These are phyloP conservation scores for Anoncus sp. DNA, from an alignment of 2,888 invertebrate species.

Conservation along the genomic window DNA sequence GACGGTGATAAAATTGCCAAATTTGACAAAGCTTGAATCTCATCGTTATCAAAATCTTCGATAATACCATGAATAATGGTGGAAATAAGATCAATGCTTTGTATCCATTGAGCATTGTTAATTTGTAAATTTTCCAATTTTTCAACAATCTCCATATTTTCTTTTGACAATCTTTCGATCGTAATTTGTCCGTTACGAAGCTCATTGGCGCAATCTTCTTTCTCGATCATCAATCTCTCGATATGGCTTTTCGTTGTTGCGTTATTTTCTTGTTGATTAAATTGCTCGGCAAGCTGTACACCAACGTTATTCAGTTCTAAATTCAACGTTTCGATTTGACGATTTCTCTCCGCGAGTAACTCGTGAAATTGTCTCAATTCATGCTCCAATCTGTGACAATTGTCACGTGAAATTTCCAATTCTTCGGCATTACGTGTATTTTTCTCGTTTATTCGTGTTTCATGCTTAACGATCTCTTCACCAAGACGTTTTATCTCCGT, in stretches of 20 bases:
- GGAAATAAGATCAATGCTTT: constrained; percentile 17
- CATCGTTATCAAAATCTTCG: background rate
- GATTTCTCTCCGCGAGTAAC: constrained; percentile 58
- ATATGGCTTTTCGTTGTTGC: too few species aligned
- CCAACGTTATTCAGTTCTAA: constrained; percentile 61
- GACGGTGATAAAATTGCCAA: constrained; percentile 2
- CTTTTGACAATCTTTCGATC: constrained; percentile 12
- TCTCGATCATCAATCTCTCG: constrained; percentile 41
- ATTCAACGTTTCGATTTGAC: constrained; percentile 64
- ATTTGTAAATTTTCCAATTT: constrained; percentile 10
- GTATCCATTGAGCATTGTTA: constrained; percentile 2
- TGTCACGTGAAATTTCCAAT: constrained; percentile 45
- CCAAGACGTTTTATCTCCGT: constrained; percentile 62
- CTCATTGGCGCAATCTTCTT: constrained; percentile 32
- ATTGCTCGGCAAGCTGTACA: constrained; percentile 49
- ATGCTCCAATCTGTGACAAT: constrained; percentile 39
- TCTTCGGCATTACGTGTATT: constrained; percentile 44
- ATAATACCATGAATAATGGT: constrained; percentile 12
- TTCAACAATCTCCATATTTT: constrained; percentile 10
- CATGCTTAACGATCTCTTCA: constrained; percentile 59
- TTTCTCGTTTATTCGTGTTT: constrained; percentile 45
- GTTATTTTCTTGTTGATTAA: too few species aligned
- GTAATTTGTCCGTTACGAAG: constrained; percentile 39
- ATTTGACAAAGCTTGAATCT: constrained; percentile 1
- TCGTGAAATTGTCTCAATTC: constrained; percentile 60